Conservation (phyloP, 2,797 vertebrate genomes). For the Gymnopithys bicolor region DNA sequence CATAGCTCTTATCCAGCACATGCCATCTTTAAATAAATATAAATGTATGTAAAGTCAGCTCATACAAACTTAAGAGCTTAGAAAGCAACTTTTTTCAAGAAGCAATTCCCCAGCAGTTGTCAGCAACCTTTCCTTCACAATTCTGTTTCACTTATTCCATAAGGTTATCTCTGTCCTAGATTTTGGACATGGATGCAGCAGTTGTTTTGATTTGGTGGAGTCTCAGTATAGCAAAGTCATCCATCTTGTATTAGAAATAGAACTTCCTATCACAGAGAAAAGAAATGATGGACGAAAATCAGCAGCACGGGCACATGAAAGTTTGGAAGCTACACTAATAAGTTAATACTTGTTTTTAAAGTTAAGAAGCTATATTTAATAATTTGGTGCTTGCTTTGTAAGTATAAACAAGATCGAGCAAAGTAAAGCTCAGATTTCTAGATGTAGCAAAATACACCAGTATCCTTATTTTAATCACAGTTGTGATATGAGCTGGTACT, state of each 20-base stretch:
- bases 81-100: not conserved
- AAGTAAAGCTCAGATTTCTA: not conserved
- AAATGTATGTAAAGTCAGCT: accelerated
- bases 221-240: slow-evolving; percentile 29
- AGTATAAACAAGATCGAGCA: not conserved
- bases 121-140: slow-evolving; percentile 19
- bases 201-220: not conserved
- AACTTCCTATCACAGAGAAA: not conserved
- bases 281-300: not conserved
- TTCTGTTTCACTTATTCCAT: slow-evolving; percentile 17
- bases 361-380: not conserved
- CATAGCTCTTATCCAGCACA: not conserved
- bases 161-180: not conserved
- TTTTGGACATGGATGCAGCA: not conserved
- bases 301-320: not conserved
- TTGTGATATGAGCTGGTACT: not conserved
- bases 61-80: not conserved
- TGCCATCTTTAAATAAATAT: not conserved
- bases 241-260: slow-evolving; percentile 27
- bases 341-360: not conserved
- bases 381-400: not conserved
- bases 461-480: not conserved
- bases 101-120: not conserved
- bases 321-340: not conserved
- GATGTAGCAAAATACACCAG: not conserved